phyloP scores from a whole-genome alignment of 2,888 invertebrate species.

The Sepiola atlantica region DNA sequence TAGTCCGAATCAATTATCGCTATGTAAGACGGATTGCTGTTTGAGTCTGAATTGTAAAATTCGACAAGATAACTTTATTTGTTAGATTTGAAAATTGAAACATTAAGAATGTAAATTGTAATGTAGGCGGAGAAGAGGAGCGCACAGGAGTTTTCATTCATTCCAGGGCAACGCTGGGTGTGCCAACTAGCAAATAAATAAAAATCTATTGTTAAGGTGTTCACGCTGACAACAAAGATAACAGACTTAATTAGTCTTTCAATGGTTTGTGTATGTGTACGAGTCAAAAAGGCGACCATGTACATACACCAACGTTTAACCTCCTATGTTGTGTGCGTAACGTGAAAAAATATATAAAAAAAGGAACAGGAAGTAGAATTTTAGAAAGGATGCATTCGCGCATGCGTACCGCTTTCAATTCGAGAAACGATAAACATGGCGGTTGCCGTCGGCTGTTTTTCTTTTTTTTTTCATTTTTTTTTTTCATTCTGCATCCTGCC shows the following conservation, averaged over 20 bases:
- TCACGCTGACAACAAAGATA: not conserved
- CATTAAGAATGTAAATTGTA: too few species aligned
- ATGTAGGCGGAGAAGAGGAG: too few species aligned
- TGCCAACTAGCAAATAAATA: too few species aligned
- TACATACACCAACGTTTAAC: not conserved
- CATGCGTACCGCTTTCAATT: not conserved
- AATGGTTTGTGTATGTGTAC: not conserved
- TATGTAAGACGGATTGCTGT: too few species aligned
- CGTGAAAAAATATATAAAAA: not conserved
- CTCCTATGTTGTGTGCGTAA: not conserved
- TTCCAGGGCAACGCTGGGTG: too few species aligned
- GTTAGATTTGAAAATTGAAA: too few species aligned
- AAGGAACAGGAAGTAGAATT: not conserved
- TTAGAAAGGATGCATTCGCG: not conserved
- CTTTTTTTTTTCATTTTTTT: not conserved
- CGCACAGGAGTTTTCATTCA: too few species aligned
- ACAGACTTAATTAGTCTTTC: not conserved
- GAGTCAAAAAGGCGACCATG: not conserved
- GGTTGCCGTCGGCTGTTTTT: not conserved
- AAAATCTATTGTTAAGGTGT: not conserved
- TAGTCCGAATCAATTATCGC: too few species aligned
- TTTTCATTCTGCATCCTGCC: not conserved
- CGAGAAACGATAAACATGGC: not conserved
- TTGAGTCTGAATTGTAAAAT: too few species aligned
- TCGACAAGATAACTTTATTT: too few species aligned